phyloP scores from a whole-genome alignment of 2,888 invertebrate genomes.

The Mesorhabditis spiculigera region DNA sequence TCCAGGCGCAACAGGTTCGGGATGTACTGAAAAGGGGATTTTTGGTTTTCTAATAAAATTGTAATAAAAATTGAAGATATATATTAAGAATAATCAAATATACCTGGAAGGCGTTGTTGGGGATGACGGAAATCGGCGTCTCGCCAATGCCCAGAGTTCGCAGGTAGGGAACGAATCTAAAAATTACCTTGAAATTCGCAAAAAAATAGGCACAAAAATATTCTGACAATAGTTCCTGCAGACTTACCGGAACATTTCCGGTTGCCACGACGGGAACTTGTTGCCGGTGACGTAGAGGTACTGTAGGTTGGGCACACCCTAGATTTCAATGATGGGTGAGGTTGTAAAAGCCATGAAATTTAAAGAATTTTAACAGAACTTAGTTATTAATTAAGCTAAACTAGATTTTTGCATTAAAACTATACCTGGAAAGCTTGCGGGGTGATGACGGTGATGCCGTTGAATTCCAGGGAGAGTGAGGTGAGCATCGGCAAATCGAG shows the following conservation, averaged over 20 bases:
- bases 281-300: slow-evolving; percentile 58
- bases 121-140: slow-evolving; percentile 57
- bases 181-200: slow-evolving; percentile 17
- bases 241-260: slow-evolving; percentile 52
- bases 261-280: slow-evolving; percentile 55
- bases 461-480: slow-evolving; percentile 58
- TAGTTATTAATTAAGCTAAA: not conserved
- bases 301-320: slow-evolving; percentile 49
- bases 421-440: slow-evolving; percentile 54
- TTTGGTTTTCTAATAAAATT: slow-evolving; percentile 3
- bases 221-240: not conserved
- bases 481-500: slow-evolving; percentile 55
- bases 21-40: slow-evolving; percentile 44
- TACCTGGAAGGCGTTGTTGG: slow-evolving; percentile 55
- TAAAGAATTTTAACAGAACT: not conserved
- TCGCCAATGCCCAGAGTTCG: slow-evolving; percentile 57
- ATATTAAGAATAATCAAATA: too few species aligned
- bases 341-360: not conserved
- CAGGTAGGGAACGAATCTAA: slow-evolving; percentile 44
- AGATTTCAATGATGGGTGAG: not conserved
- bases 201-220: slow-evolving; percentile 33
- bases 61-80: not conserved
- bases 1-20: slow-evolving; percentile 56
- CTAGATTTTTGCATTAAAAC: not conserved
- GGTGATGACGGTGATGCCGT: slow-evolving; percentile 53